phyloP scores from a whole-genome alignment of 2,888 invertebrate genomes.

The Pyrochroa serraticornis region DNA sequence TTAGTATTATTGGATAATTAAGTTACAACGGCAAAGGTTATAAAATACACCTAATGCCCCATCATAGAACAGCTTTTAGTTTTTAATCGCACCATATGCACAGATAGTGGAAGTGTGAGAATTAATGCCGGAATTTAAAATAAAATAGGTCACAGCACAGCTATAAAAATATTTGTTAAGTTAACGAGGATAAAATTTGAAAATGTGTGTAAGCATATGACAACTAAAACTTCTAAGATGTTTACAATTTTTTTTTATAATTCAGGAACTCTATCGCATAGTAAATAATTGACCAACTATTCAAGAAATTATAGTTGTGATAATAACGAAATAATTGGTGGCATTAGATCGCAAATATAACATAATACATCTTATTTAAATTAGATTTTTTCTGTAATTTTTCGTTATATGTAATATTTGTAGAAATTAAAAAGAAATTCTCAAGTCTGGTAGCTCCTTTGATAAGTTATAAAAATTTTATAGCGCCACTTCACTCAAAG shows the following conservation, averaged over 20 bases:
- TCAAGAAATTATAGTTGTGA: no score
- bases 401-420: no score
- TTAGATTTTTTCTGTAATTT: no score
- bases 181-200: no score
- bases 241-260: background rate
- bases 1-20: no score
- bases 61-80: background rate
- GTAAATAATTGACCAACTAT: no score
- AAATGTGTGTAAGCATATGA: no score
- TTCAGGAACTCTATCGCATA: background rate
- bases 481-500: conserved; percentile 26
- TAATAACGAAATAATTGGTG: no score
- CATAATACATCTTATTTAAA: no score
- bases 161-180: background rate
- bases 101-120: conserved; percentile 15
- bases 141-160: conserved; percentile 15
- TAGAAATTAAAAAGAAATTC: background rate
- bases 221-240: background rate
- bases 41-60: no score
- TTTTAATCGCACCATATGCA: conserved; percentile 8
- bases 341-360: no score
- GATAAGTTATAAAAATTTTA: conserved; percentile 28
- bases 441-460: conserved; percentile 7
- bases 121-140: conserved; percentile 13
- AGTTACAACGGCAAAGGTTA: no score